Percentiles rank a stretch among this genome's conserved stretches.
These are phyloP conservation scores for Dolichoris vasculosae DNA, from an alignment of 1,140 invertebrate species.

Conservation along the genomic window DNA sequence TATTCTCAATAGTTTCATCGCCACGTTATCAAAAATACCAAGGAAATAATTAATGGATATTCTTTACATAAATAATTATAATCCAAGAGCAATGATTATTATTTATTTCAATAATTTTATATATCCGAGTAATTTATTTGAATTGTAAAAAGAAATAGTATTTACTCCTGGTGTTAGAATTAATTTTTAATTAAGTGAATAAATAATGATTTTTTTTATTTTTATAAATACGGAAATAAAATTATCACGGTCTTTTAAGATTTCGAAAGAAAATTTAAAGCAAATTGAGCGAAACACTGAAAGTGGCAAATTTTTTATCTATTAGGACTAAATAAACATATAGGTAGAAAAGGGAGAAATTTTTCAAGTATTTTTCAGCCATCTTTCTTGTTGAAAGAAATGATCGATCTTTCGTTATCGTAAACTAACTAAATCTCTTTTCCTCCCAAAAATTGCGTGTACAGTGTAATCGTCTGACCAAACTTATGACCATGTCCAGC, in stretches of 20 bases:
- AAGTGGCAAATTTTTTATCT: neutral
- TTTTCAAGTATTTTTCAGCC: neutral
- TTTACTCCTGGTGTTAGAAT: too few species aligned
- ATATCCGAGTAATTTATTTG: too few species aligned
- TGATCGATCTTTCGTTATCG: conserved; percentile 9
- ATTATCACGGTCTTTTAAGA: too few species aligned
- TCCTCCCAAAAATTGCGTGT: conserved; percentile 32
- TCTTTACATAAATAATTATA: neutral
- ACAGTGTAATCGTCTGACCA: conserved; percentile 62
- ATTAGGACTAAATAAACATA: too few species aligned
- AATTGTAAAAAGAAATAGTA: too few species aligned
- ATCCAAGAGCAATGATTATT: neutral
- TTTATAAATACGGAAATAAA: too few species aligned
- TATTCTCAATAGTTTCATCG: conserved; percentile 9
- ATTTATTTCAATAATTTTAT: neutral
- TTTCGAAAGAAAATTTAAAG: too few species aligned
- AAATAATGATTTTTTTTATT: too few species aligned
- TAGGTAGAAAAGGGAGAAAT: neutral
- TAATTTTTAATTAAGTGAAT: too few species aligned
- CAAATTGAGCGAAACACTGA: neutral
- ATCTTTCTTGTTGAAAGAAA: neutral
- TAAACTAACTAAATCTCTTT: neutral
- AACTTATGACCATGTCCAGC: conserved; percentile 58
- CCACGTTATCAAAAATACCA: neutral
- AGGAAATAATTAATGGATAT: neutral